Evolutionary conservation across 2,888 invertebrate genomes (phyloP).

Genomic region (Napeogenes inachia): DNA sequence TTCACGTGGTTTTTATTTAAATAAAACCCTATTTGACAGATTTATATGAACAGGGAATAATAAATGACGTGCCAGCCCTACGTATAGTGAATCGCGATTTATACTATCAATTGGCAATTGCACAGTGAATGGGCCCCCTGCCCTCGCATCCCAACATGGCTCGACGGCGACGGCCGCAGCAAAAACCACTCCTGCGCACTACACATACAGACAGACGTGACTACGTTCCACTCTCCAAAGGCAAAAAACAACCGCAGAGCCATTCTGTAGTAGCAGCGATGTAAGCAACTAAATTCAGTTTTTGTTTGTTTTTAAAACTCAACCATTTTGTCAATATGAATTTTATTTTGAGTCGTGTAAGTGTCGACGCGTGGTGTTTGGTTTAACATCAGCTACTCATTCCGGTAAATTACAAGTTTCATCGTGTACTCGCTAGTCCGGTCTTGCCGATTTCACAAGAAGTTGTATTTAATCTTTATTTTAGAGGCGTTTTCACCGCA

Average conservation of each 20-base stretch:
- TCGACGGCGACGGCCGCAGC: slow-evolving; percentile 35
- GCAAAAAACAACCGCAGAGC: no score
- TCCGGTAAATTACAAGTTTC: slow-evolving; percentile 43
- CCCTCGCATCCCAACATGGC: slow-evolving; percentile 45
- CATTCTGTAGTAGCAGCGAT: no score
- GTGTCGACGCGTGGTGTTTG: slow-evolving; percentile 34
- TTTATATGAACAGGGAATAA: background rate
- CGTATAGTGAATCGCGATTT: slow-evolving; percentile 44
- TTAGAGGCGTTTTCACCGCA: slow-evolving; percentile 5
- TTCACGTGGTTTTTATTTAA: no score
- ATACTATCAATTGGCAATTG: slow-evolving; percentile 60
- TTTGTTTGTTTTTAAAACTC: no score
- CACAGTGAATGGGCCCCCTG: slow-evolving; percentile 63
- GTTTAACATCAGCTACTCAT: slow-evolving; percentile 48
- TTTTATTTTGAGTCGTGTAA: slow-evolving; percentile 6
- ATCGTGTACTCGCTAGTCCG: slow-evolving; percentile 27
- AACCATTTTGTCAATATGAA: no score
- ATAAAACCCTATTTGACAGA: no score
- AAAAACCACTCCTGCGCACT: slow-evolving; percentile 29
- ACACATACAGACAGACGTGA: background rate
- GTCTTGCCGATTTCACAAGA: slow-evolving; percentile 37
- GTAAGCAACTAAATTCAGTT: no score
- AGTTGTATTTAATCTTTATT: slow-evolving; percentile 13
- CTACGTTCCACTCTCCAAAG: no score
- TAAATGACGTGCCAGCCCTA: slow-evolving; percentile 37